A percentile compares a stretch with the other conserved stretches of the same genome.
phyloP scores from a whole-genome alignment of 1,140 invertebrate genomes.

The Oryctes rhinoceros region DNA sequence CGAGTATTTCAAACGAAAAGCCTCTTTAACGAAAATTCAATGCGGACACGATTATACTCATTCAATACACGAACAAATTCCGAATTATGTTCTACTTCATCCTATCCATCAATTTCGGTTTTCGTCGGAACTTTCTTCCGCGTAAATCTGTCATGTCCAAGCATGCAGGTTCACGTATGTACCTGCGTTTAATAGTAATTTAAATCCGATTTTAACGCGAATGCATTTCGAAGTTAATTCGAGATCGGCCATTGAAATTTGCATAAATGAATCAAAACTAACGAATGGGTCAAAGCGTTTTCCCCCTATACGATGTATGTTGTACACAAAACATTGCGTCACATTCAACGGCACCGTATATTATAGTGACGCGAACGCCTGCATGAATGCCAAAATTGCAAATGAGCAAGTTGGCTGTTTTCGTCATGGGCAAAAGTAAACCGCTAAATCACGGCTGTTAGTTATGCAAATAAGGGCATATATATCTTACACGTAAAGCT shows the following conservation, averaged over 20 bases:
- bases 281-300: conserved; percentile 40
- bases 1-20: too few species aligned
- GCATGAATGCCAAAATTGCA: conserved; percentile 44
- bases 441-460: conserved; percentile 18
- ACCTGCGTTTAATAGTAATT: conserved; percentile 44
- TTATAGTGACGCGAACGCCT: conserved; percentile 39
- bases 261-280: conserved; percentile 47
- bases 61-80: not conserved
- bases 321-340: conserved; percentile 35
- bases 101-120: not conserved
- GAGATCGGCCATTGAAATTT: conserved; percentile 45
- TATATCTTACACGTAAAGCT: too few species aligned
- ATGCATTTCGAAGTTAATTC: conserved; percentile 43
- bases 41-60: not conserved
- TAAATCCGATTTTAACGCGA: conserved; percentile 45
- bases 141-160: not conserved
- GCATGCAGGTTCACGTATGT: conserved; percentile 6
- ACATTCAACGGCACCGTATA: conserved; percentile 37
- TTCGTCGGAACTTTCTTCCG: not conserved
- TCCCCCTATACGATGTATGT: conserved; percentile 19
- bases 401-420: conserved; percentile 32
- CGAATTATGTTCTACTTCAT: not conserved
- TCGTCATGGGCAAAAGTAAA: conserved; percentile 40
- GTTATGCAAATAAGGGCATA: not conserved
- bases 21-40: not conserved